Percentiles rank a stretch among this genome's conserved stretches.
Conservation (phyloP, 2,797 vertebrate genomes). For the Sebastes oblongus region DNA sequence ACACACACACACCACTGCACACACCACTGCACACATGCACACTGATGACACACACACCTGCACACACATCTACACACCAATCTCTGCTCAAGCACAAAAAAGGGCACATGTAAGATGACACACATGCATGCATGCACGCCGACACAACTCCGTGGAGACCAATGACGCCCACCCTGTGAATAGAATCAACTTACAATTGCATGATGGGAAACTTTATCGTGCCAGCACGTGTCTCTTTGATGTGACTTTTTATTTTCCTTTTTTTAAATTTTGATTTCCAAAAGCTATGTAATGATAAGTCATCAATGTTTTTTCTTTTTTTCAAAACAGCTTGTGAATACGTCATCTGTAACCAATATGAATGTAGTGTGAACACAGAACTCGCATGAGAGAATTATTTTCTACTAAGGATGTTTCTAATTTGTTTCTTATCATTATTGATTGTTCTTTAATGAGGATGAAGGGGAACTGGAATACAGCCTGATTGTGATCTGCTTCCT, state of each 20-base stretch:
- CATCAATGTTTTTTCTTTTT: conserved; percentile 64
- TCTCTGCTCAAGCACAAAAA: conserved; percentile 81
- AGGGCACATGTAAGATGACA: conserved; percentile 70
- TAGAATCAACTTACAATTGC: conserved; percentile 79
- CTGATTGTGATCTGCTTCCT: conserved; percentile 82
- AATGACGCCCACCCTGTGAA: conserved; percentile 77
- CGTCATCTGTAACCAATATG: conserved; percentile 71
- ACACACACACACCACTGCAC: conserved; percentile 12
- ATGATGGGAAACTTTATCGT: conserved; percentile 81
- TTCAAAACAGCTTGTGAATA: conserved; percentile 77
- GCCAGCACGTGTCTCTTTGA: conserved; percentile 80
- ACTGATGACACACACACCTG: conserved; percentile 15
- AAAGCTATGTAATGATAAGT: conserved; percentile 52
- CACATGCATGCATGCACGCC: conserved; percentile 79
- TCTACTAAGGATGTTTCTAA: conserved; percentile 85
- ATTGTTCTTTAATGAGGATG: conserved; percentile 75
- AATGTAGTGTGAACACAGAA: conserved; percentile 81
- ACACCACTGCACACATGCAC: conserved; percentile 2
- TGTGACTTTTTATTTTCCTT: conserved; percentile 58
- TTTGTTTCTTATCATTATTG: conserved; percentile 81
- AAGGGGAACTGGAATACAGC: conserved; percentile 79
- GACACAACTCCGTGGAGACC: conserved; percentile 69
- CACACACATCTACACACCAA: conserved; percentile 40
- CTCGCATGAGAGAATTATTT: conserved; percentile 85
- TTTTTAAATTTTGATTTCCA: conserved; percentile 38